Base-by-base conservation (phyloP, 2,113 vertebrate genomes). In the Vulpes vulpes region DNA sequence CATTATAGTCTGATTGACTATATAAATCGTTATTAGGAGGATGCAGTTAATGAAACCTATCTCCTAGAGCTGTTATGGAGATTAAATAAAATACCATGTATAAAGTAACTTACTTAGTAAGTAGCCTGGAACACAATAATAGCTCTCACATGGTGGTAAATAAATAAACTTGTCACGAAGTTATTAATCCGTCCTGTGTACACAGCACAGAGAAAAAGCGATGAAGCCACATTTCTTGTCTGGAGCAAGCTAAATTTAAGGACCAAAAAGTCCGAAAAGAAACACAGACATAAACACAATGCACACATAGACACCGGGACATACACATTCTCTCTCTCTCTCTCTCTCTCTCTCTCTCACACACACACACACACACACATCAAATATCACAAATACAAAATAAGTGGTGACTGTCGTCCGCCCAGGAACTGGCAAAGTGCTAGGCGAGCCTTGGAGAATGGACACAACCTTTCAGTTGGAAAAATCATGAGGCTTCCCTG, bases 1-100 rank as follows among this genome's bases (percentile, higher is more conserved):
- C 90, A 86, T 82, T 81, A 69, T 2, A 65, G 43, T 92, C 51
- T 86, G 79, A 65, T 27, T 89, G 92, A 71, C 78, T 71, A 25
- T n/a, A 64, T 55, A 60, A 82, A 87, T 69, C 86, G 35, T 81
- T 76, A 88, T 97, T 89, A 97, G 79, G 91, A 95, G 27, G 38
- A 74, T 88, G 32, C 16, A 92, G 60, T 86, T 88, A 91, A 83
- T 92, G 83, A 96, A 87, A 87, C n/a, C 19, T n/a, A 59, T 86
- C 55, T 91, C 64, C 27, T 92, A 82, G 94, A 55, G 43, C 8
- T 69, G 32, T 96, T 87, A 67, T 38, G 74, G 62, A 96, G 85
- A 96, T 84, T 92, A 96, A 96, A 96, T 95, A 95, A 97, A 89
- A 95, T 85, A 76, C 23, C 64, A 62, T 7, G 49, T 88, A 81